Base-by-base conservation (phyloP, 2,113 vertebrate genomes). In the Turnix velox region DNA sequence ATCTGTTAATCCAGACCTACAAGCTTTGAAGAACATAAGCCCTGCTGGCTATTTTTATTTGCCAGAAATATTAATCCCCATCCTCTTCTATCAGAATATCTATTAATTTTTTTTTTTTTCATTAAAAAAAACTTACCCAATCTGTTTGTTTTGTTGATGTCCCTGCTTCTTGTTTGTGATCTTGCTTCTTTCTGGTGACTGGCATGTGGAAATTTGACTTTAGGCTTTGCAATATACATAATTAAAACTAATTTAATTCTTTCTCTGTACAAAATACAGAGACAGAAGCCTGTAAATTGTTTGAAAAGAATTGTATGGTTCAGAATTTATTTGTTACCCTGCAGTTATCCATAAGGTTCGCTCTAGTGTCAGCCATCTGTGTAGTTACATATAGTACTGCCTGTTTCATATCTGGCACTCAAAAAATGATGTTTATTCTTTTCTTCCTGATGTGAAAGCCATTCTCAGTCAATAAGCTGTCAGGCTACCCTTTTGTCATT, bases 391-490 rank as follows among this genome's bases (percentile, higher is more conserved):
- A 55, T 22, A 72, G 74, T 88, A 51, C 40, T 87, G 33, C 20
- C 18, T 74, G 59, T 88, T 88, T 88, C 48, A 30, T 90, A 92
- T 87, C 61, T 84, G 84, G 59, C 86, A 88, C 1, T 4, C 27
- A 67, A 63, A 87, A 94, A 87, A 57, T 24, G 4, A 35, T 66
- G 43, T 90, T 95, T 96, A 83, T 90, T 95, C 63, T 88, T 93
- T 93, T 86, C 31, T 52, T 93, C 48, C 61, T 87, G 73, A 82
- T 93, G 65, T 87, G 80, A 94, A 96, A 95, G 63, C 69, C 62
- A 62, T 90, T 96, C 63, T 91, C 69, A 58, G 81, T 88, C 92
- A 92, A 59, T 88, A 88, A 95, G 45, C 77, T 93, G 88, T 93
- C 58, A 72, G 72, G 49, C 25, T 84, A 49, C 73, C 63, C 84